These are phyloP conservation scores for Bruchidius siliquastri DNA, from an alignment of 2,888 invertebrate genomes.

Conservation along the genomic window DNA sequence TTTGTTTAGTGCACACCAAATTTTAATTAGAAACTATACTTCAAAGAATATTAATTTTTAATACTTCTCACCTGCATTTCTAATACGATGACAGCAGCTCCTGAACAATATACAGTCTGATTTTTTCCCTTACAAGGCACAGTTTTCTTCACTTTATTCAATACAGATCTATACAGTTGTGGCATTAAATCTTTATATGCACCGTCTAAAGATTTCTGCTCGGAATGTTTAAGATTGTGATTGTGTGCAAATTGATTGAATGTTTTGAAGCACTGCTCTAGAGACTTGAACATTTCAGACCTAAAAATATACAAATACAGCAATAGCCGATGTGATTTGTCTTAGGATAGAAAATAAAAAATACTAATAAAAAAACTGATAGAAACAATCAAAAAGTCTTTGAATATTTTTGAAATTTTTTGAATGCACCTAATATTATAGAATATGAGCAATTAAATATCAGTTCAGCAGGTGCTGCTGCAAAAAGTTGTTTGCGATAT, in stretches of 20 bases:
- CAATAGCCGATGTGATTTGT: no score
- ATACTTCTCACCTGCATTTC: constrained; percentile 54
- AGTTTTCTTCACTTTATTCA: constrained; percentile 48
- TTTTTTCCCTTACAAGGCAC: constrained; percentile 53
- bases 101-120: constrained; percentile 55
- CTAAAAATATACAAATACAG: neutral
- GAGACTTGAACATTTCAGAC: constrained; percentile 36
- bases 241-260: constrained; percentile 49
- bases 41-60: no score
- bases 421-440: no score
- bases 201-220: constrained; percentile 64
- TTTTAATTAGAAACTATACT: no score
- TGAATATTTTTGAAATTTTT: no score
- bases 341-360: no score
- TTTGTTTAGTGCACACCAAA: no score
- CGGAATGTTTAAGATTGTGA: constrained; percentile 58
- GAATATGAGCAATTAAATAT: no score
- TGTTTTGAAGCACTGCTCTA: constrained; percentile 43
- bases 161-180: constrained; percentile 51
- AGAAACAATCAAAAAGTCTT: no score
- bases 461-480: no score
- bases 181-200: constrained; percentile 59
- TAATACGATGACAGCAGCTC: constrained; percentile 54
- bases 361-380: no score
- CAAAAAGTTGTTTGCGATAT: no score